Evolutionary conservation across 2,797 vertebrate species (phyloP).

Genomic region (Gadopsis bispinosus): DNA sequence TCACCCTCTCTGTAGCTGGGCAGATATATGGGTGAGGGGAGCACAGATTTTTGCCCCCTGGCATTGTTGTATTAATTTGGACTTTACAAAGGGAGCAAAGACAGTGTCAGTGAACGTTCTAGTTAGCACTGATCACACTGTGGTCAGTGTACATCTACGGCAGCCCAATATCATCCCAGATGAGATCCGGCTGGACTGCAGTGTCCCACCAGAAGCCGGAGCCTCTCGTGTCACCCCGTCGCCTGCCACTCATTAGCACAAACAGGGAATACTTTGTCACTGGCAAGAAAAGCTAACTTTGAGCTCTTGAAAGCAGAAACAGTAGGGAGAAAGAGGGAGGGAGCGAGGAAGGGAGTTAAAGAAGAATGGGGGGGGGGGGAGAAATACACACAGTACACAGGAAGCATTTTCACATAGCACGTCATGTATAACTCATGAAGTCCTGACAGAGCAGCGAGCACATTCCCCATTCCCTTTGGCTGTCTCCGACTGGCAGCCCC

Average conservation of each 20-base stretch:
- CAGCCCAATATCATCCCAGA: slow-evolving; percentile 35
- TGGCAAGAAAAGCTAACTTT: slow-evolving; percentile 79
- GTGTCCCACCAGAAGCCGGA: slow-evolving; percentile 55
- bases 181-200: slow-evolving; percentile 27
- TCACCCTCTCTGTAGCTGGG: slow-evolving; percentile 72
- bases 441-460: slow-evolving; percentile 78
- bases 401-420: slow-evolving; percentile 83
- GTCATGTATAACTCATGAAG: slow-evolving; percentile 86
- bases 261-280: slow-evolving; percentile 80
- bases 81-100: slow-evolving; percentile 43
- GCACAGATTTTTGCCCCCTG: slow-evolving; percentile 79
- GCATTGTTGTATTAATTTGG: slow-evolving; percentile 74
- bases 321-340: slow-evolving; percentile 32
- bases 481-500: slow-evolving; percentile 76
- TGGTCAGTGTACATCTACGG: slow-evolving; percentile 28
- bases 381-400: slow-evolving; percentile 77
- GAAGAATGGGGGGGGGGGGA: slow-evolving; percentile 18
- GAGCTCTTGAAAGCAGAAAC: slow-evolving; percentile 71
- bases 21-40: slow-evolving; percentile 75
- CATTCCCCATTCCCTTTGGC: slow-evolving; percentile 82
- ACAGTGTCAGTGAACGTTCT: slow-evolving; percentile 2
- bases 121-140: slow-evolving; percentile 46
- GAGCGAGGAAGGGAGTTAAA: slow-evolving; percentile 45
- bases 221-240: slow-evolving; percentile 53
- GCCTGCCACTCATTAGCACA: slow-evolving; percentile 79